Evolutionary conservation across 2,888 invertebrate genomes (phyloP), one percentile per base, ranked within the genome.

Genomic region (Leptopilina syphax): DNA sequence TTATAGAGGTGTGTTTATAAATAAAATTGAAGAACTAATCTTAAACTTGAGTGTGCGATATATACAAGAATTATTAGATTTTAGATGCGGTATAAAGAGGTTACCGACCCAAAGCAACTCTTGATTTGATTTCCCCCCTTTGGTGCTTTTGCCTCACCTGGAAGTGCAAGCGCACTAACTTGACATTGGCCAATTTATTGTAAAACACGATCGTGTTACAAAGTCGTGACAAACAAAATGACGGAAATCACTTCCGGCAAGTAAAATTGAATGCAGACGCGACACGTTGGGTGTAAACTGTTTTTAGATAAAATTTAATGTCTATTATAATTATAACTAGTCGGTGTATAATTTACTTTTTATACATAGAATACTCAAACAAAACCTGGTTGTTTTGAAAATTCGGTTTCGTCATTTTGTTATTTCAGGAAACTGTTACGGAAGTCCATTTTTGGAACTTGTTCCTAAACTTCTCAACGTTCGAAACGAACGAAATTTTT

Each of bases 151-250:
- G 8, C 44, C 8, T 44, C 44, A 8, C 8, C 44, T 44, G 44
- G 44, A 44, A 79, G 83, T 87, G 78, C 85, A 84, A 82, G 82
- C 82, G 87, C 81, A 86, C 87, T 77, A 67, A 81, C 82, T 76
- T 87, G 87, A 86, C 88, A 88, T 88, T 88, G 88, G 85, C 84
- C 87, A 87, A 86, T 85, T 82, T 82, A 78, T 80, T 82, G 81
- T 63, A 85, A 78, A 73, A 54, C 73, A 73, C 73, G 57, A 73
- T 73, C 70, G 70, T 57, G 73, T 34, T 9, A 34, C 73, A 57
- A 57, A 73, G 57, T 73, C 73, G 73, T 73, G 73, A 73, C 73
- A 50, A 57, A 57, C 13, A 34, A 54, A 57, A n/a, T n/a, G 34
- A 9, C 34, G 73, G 57, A 73, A 57, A 73, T 73, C 57, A 73